Base-by-base conservation (phyloP, 2,888 invertebrate species). In the Tinea pellionella region DNA sequence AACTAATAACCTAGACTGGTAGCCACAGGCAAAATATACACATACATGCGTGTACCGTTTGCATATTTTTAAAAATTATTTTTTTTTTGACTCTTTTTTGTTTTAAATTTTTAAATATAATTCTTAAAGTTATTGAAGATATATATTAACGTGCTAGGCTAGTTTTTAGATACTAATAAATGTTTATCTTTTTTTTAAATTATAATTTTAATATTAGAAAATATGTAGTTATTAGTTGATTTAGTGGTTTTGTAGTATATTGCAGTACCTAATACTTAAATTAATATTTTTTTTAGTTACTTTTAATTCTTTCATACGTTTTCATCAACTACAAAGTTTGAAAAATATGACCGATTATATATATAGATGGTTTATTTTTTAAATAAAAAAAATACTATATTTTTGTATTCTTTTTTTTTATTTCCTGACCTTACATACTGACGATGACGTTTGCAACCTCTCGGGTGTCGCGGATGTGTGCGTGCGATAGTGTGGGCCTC, bases 1-100 rank as follows among this genome's bases (percentile, higher is more conserved):
- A 75, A 82, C 85, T 86, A 83, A 84, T 85, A 86, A 80, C 83
- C 75, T 59, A 59, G 19, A n/a, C 41, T 19, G n/a, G 12, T 57
- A 30, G 19, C 59, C 42, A 41, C 59, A 37, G 42, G 32, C 57
- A 16, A 16, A 57, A 57, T 57, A 57, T 57, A 32, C 24, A 24
- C 32, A 57, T 55, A 19, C 57, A 32, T 32, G 19, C 57, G 32
- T 30, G 57, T 57, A 57, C 57, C 57, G 57, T 57, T 32, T 13
- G 57, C 30, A 57, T 15, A 57, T 30, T 24, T 24, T 6, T n/a
- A n/a, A n/a, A n/a, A 8, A 19, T 4, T 55, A 19, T 55, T 55
- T 19, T 55, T 55, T 3, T 51, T 24, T 24, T 24, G 6, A 2
- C 6, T 16, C 4, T 29, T 19, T 55, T 55, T 55, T 55, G 8